A percentile compares a stretch with the other conserved stretches of the same genome.
These are phyloP conservation scores for Platyura marginata DNA, from an alignment of 1,140 invertebrate species.

Conservation along the genomic window DNA sequence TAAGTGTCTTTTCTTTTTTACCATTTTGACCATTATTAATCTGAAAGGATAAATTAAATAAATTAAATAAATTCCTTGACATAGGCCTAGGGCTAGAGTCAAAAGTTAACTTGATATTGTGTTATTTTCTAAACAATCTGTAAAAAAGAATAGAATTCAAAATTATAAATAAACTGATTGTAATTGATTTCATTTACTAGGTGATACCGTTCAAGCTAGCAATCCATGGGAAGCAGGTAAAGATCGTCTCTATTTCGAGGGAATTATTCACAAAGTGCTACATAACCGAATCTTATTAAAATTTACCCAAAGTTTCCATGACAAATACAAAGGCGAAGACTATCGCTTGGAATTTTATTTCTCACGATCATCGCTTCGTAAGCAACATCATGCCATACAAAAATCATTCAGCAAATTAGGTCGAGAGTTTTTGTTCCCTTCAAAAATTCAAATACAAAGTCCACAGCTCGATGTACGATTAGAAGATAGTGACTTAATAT, in stretches of 20 bases:
- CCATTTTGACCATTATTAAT: no score
- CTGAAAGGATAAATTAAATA: no score
- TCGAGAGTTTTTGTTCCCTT: constrained; percentile 47
- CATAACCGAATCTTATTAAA: constrained; percentile 46
- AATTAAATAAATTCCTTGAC: no score
- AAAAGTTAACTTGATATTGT: no score
- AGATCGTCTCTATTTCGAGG: constrained; percentile 54
- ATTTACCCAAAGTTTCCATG: constrained; percentile 52
- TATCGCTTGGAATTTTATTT: constrained; percentile 40
- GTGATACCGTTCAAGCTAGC: no score
- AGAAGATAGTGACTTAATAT: constrained; percentile 7
- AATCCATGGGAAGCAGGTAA: constrained; percentile 23
- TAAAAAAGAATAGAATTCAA: no score
- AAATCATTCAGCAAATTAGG: constrained; percentile 29
- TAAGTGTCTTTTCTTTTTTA: no score
- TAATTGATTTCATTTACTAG: no score
- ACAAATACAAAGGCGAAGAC: constrained; percentile 42
- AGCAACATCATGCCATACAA: constrained; percentile 45
- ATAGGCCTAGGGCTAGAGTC: no score
- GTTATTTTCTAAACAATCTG: no score
- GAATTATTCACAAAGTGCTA: constrained; percentile 56
- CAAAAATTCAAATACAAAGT: constrained; percentile 13
- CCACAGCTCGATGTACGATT: constrained; percentile 17
- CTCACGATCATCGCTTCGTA: constrained; percentile 32
- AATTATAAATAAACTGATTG: no score